These are phyloP conservation scores for Chrysaora quinquecirrha DNA, from an alignment of 30 jellyfish, hydroid and myxozoan species.

Conservation along the genomic window DNA sequence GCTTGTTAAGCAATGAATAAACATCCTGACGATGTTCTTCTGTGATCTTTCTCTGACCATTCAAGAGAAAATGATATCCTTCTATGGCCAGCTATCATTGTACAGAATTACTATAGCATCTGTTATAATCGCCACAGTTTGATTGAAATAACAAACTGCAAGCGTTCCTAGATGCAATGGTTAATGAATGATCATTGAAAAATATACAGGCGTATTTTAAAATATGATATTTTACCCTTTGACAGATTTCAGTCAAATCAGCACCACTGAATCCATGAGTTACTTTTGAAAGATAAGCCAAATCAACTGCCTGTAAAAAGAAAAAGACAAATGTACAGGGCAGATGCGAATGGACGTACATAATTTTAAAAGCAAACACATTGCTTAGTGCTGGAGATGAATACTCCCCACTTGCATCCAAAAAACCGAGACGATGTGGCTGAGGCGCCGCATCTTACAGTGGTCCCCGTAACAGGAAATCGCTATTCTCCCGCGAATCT, in stretches of 20 bases:
- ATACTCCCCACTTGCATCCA: no score
- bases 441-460: no score
- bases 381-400: no score
- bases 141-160: slow-evolving; percentile 24
- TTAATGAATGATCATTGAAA: background rate
- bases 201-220: background rate
- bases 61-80: slow-evolving; percentile 30
- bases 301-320: slow-evolving; percentile 75
- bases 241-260: slow-evolving; percentile 97
- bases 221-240: slow-evolving; percentile 73
- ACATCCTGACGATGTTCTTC: no score
- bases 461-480: no score
- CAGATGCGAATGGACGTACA: no score
- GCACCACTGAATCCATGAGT: slow-evolving; percentile 99
- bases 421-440: no score
- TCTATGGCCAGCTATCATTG: slow-evolving; percentile 73
- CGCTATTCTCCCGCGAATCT: no score
- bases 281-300: slow-evolving; percentile 77
- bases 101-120: slow-evolving; percentile 63
- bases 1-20: no score
- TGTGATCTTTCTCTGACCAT: slow-evolving; percentile 64
- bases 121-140: slow-evolving; percentile 34
- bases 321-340: background rate
- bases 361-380: no score
- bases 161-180: slow-evolving; percentile 59